Conservation (phyloP, 2,888 invertebrate genomes). For the Argyresthia goedartella region DNA sequence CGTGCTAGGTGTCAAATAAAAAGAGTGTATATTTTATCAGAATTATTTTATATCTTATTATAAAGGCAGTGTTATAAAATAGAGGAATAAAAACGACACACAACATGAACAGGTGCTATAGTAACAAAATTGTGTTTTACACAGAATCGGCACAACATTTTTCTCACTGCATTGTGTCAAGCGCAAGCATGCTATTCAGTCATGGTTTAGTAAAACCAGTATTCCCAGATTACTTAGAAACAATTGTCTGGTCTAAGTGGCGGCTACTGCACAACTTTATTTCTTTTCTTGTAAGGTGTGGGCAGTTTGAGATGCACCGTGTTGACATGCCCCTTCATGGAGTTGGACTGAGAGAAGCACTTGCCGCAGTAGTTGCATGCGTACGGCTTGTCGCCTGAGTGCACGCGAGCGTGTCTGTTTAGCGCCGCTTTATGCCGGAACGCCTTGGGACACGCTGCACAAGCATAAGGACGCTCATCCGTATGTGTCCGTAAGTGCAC, state of each 20-base stretch:
- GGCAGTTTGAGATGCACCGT: constrained; percentile 8
- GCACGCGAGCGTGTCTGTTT: constrained; percentile 38
- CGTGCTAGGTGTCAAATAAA: neutral
- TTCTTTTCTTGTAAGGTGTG: neutral
- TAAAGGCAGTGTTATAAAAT: no score
- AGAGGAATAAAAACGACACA: no score
- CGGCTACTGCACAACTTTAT: neutral
- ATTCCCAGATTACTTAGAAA: no score
- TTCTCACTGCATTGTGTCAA: no score
- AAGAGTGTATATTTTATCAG: neutral
- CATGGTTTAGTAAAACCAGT: no score
- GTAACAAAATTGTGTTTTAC: no score
- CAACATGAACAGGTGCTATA: no score
- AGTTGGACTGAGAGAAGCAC: constrained; percentile 7
- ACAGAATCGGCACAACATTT: no score
- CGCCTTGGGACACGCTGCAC: constrained; percentile 29
- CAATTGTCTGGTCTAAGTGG: no score
- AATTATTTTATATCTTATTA: no score
- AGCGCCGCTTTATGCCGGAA: constrained; percentile 38
- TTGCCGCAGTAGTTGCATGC: constrained; percentile 6
- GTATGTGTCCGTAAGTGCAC: constrained; percentile 35
- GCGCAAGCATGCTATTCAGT: no score
- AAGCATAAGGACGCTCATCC: constrained; percentile 30
- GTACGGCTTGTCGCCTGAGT: constrained; percentile 8
- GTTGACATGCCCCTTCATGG: constrained; percentile 3